These are phyloP conservation scores for Gymnarchus niloticus DNA, from an alignment of 2,113 vertebrate species.

Conservation along the genomic window DNA sequence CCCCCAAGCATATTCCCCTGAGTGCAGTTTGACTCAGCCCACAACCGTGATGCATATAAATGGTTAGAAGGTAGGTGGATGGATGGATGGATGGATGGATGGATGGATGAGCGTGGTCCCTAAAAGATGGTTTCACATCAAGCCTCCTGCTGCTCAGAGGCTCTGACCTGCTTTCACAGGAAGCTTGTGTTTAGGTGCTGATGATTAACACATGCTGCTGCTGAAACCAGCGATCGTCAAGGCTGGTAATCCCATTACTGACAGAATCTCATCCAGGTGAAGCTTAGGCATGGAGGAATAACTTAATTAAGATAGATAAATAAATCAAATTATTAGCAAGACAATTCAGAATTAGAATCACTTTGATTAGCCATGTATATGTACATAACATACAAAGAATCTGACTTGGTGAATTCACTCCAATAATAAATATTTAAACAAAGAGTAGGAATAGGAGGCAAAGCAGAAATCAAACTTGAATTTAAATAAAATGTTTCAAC, in stretches of 20 bases:
- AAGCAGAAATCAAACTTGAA: no score
- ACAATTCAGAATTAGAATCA: no score
- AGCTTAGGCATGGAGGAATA: neutral
- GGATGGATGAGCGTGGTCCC: neutral
- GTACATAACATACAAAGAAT: no score
- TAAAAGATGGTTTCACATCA: neutral
- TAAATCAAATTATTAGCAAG: no score
- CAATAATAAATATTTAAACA: no score
- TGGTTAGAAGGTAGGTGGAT: no score
- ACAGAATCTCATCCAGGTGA: neutral
- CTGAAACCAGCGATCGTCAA: neutral
- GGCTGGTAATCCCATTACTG: neutral
- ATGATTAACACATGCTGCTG: neutral
- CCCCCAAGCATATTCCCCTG: neutral
- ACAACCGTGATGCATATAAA: no score
- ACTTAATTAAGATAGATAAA: neutral
- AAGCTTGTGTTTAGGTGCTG: neutral
- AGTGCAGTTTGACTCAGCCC: slow-evolving; percentile 2
- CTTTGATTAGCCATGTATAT: no score
- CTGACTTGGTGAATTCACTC: no score
- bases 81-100: no score
- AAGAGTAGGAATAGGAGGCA: no score
- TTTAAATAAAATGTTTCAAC: no score
- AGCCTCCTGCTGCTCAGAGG: neutral
- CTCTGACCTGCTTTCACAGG: neutral